Base-by-base conservation (phyloP, 2,797 vertebrate species). In the Chelidonichthys spinosus region DNA sequence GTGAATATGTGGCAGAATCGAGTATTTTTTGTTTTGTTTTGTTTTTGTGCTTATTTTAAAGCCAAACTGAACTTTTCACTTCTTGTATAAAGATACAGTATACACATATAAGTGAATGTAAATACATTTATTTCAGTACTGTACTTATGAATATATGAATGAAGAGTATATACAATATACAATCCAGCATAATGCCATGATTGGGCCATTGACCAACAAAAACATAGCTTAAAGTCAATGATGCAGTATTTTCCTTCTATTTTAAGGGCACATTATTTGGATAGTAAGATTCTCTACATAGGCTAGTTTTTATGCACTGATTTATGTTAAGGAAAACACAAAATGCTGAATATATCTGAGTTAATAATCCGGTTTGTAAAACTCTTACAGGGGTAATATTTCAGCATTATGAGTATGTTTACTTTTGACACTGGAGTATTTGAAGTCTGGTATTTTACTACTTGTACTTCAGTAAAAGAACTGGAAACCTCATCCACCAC, bases 11-110 rank as follows among this genome's bases (percentile, higher is more conserved):
- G 47, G 68, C 55, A 37, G 33, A 32, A 66, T 66, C 7, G 37
- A 70, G 39, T 17, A 63, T 81, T 4, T 68, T 79, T 79, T 35
- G 61, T 77, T 25, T 81, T 84, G 43, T 72, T 89, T 62, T 49
- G 62, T 74, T 79, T 11, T 32, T 11, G 47, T 56, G 71, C 46
- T 74, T 11, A 39, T 63, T 35, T 62, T 36, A 7, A 54, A 37
- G 17, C 39, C 52, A 17, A 14, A 40, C 10, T 53, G 6, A 47
- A 7, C 1, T 37, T 17, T 18, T 40, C 2, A 7, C 35, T 54
- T 44, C 11, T 7, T 56, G 13, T 61, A 5, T 32, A n/a, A 52
- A 15, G 33, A 15, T 39, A 59, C 25, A 25, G 25, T 25, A 25
- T 25, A 25, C 25, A 25, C 25, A 2, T 25, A 25, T 25, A 25